Conservation (phyloP, 2,888 invertebrate genomes). For the Drosophila sordidula region DNA sequence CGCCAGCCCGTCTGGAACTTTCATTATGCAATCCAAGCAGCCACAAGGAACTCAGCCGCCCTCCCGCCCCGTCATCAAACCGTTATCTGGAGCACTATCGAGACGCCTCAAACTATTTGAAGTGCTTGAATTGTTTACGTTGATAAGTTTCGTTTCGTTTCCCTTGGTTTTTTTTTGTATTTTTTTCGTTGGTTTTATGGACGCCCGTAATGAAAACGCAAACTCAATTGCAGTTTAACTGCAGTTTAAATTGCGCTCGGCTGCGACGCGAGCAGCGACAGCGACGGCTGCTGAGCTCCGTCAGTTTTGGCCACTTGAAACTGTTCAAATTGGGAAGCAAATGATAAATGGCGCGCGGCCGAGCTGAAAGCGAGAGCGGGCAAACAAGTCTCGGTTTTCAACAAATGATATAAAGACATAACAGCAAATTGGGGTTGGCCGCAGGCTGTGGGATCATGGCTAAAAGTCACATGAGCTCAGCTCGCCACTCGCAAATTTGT, state of each 20-base stretch:
- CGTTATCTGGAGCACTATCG: slow-evolving; percentile 72
- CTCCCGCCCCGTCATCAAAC: slow-evolving; percentile 6
- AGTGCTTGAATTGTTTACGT: slow-evolving; percentile 77
- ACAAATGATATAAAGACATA: slow-evolving; percentile 71
- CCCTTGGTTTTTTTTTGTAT: background rate
- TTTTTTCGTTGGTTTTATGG: slow-evolving; percentile 51
- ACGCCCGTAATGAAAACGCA: slow-evolving; percentile 67
- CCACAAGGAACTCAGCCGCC: slow-evolving; percentile 25
- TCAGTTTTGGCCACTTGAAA: slow-evolving; percentile 46
- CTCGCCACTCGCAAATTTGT: slow-evolving; percentile 52
- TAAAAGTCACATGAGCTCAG: slow-evolving; percentile 49
- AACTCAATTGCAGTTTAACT: slow-evolving; percentile 74
- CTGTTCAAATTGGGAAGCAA: slow-evolving; percentile 53
- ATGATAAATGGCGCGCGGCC: slow-evolving; percentile 53
- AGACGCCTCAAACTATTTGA: slow-evolving; percentile 74
- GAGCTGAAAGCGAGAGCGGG: slow-evolving; percentile 14
- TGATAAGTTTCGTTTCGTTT: slow-evolving; percentile 63
- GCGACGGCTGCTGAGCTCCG: slow-evolving; percentile 7
- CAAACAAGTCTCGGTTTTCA: slow-evolving; percentile 34
- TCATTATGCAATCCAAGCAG: slow-evolving; percentile 57
- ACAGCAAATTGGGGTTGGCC: slow-evolving; percentile 63
- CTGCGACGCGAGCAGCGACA: slow-evolving; percentile 2
- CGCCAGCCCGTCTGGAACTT: slow-evolving; percentile 39
- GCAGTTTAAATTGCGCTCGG: slow-evolving; percentile 65
- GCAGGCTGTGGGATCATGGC: slow-evolving; percentile 20